Percentiles rank a stretch among this genome's conserved stretches.
These are phyloP conservation scores for Myotis davidii DNA, from an alignment of 2,113 vertebrate species.

Conservation along the genomic window DNA sequence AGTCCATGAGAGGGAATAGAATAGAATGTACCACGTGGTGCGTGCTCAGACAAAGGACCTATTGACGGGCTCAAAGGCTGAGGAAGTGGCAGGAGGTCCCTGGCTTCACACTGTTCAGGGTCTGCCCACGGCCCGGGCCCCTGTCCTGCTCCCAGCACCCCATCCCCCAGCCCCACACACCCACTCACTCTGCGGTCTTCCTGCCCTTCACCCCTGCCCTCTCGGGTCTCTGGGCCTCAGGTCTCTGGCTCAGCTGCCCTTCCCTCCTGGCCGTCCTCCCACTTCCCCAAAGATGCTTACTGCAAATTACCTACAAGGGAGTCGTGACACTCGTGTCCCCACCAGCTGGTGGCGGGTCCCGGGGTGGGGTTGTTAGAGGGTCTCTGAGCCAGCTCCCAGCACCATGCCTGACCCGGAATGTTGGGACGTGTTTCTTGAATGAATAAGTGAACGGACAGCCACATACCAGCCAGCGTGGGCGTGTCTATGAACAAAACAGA, in stretches of 20 bases:
- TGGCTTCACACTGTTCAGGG: background rate
- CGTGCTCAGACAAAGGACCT: background rate
- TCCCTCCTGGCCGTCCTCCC: background rate
- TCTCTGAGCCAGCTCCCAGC: background rate
- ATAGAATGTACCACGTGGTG: background rate
- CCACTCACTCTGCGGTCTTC: background rate
- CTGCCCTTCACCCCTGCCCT: background rate
- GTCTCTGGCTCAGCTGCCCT: background rate
- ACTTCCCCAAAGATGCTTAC: background rate
- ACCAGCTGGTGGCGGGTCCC: background rate
- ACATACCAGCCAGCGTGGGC: accelerated
- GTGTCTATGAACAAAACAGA: background rate
- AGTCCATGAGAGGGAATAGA: background rate
- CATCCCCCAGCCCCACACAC: background rate
- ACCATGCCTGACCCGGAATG: background rate
- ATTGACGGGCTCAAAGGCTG: background rate
- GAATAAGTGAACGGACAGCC: background rate
- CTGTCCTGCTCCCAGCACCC: background rate
- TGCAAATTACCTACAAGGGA: background rate
- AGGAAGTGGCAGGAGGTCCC: background rate
- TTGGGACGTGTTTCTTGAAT: background rate
- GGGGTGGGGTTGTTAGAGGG: accelerated
- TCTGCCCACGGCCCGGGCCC: background rate
- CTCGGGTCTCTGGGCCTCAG: background rate
- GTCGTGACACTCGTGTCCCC: background rate